Conservation (phyloP, 2,113 vertebrate genomes). For the Aldabrachelys gigantea region DNA sequence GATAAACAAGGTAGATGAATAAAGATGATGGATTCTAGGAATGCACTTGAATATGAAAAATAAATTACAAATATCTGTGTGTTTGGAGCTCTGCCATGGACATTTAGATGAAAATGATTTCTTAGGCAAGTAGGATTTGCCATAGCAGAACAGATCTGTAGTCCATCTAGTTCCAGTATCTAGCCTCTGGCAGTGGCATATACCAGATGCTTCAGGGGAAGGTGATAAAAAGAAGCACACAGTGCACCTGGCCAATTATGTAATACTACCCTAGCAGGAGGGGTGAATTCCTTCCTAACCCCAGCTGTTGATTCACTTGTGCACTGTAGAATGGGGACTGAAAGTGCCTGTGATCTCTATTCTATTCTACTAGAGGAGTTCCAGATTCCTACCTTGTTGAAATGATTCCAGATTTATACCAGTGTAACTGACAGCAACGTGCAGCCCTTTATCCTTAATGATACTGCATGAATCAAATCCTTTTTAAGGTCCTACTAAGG, state of each 20-base stretch:
- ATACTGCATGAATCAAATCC: background rate
- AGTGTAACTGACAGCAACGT: background rate
- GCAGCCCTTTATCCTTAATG: background rate
- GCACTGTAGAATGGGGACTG: background rate
- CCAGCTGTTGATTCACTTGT: background rate
- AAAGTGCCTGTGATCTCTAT: background rate
- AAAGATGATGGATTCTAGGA: background rate
- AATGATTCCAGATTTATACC: background rate
- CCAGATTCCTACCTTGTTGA: background rate
- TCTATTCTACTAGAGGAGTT: background rate
- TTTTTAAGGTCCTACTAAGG: background rate
- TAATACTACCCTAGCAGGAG: background rate
- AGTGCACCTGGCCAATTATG: background rate
- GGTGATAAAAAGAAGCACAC: background rate
- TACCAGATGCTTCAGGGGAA: slow-evolving; percentile 19
- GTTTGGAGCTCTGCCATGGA: background rate
- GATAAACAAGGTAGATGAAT: too few relatives aligned
- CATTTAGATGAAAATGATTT: background rate
- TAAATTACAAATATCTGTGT: background rate
- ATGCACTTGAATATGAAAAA: background rate
- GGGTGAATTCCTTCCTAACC: background rate
- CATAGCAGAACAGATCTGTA: background rate
- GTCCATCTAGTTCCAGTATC: background rate
- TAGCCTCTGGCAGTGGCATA: background rate
- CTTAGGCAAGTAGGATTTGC: slow-evolving; percentile 1